Conservation (phyloP, 1,140 invertebrate genomes). For the Physella acuta region DNA sequence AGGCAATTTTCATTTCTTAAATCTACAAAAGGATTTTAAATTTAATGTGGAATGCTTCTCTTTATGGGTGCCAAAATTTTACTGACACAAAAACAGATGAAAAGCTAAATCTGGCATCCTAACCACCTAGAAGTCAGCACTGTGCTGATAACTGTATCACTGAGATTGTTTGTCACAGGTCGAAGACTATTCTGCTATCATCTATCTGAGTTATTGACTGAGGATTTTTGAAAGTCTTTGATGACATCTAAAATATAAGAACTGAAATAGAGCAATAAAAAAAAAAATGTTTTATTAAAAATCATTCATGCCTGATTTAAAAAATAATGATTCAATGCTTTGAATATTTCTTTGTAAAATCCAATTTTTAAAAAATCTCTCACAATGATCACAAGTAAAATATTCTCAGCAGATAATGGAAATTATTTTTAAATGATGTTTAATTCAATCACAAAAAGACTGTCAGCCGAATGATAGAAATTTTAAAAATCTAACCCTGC, state of each 20-base stretch:
- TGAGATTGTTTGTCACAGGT: too few relatives aligned
- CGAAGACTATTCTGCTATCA: too few relatives aligned
- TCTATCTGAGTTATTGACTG: constrained; percentile 34
- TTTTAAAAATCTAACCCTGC: constrained; percentile 37
- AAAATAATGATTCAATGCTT: neutral
- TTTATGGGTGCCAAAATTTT: too few relatives aligned
- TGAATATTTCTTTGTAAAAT: neutral
- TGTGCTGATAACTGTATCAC: too few relatives aligned
- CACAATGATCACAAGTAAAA: neutral
- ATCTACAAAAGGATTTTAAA: too few relatives aligned
- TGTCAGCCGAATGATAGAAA: neutral
- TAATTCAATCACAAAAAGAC: neutral
- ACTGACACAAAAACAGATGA: too few relatives aligned
- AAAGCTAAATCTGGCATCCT: too few relatives aligned
- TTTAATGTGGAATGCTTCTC: too few relatives aligned
- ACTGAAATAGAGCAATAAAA: constrained; percentile 37
- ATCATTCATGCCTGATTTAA: neutral
- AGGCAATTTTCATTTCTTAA: too few relatives aligned
- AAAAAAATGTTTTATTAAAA: neutral
- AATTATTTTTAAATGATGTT: neutral
- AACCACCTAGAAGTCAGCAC: too few relatives aligned
- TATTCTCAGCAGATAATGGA: neutral
- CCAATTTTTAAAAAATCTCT: neutral
- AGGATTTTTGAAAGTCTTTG: constrained; percentile 48
- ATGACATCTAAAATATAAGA: constrained; percentile 47